Evolutionary conservation across 2,113 vertebrate species (phyloP).

Genomic region (Pao palembangensis): DNA sequence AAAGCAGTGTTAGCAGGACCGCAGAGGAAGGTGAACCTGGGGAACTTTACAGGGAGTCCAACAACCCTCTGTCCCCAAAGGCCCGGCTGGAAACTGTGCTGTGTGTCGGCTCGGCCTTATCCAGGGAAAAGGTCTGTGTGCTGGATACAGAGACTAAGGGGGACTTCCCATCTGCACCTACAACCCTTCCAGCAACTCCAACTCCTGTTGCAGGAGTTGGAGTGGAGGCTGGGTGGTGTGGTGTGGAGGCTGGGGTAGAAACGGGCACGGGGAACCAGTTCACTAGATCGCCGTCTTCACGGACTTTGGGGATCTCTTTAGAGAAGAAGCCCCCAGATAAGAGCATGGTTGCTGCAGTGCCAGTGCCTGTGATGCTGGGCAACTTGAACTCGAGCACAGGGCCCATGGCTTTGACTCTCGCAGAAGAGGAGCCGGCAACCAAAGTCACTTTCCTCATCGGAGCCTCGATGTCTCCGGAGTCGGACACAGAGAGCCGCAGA

Average conservation of each 20-base stretch:
- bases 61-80: conserved; percentile 65
- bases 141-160: conserved; percentile 45
- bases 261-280: conserved; percentile 46
- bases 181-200: neutral
- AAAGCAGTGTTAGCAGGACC: conserved; percentile 53
- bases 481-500: conserved; percentile 88
- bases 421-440: conserved; percentile 70
- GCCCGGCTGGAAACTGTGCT: conserved; percentile 78
- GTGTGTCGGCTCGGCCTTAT: conserved; percentile 75
- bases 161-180: conserved; percentile 8
- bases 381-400: conserved; percentile 7
- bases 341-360: conserved; percentile 49
- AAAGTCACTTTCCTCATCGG: conserved; percentile 98
- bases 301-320: conserved; percentile 66
- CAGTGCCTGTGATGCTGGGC: conserved; percentile 30
- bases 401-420: conserved; percentile 40
- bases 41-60: conserved; percentile 68
- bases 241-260: conserved; percentile 51
- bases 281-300: conserved; percentile 33
- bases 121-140: conserved; percentile 59
- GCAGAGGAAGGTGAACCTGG: conserved; percentile 65
- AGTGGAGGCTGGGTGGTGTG: conserved; percentile 48
- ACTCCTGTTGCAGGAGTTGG: conserved; percentile 32
- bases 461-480: conserved; percentile 96
- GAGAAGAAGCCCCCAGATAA: conserved; percentile 94